Evolutionary conservation across 1,140 invertebrate species (phyloP), one percentile per base, ranked within the genome.

Genomic region (Anastrepha ludens): DNA sequence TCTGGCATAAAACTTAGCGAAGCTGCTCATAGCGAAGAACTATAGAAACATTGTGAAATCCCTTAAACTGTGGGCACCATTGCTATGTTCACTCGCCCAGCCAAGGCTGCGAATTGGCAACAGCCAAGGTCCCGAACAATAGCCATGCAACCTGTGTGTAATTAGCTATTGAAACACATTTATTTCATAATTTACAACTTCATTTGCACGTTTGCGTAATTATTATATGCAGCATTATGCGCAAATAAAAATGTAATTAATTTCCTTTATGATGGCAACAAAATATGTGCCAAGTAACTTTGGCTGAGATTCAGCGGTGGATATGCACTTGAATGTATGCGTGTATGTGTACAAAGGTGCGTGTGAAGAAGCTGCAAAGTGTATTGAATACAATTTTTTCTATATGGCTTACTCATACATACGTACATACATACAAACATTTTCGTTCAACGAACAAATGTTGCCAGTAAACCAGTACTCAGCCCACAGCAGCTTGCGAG

Each of bases 141-240:
- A 55, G 50, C 41, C 11, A 0, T 55, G 15, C 8, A 67, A 87
- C 41, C 64, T 87, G 50, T n/a, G 4, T 44, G 15, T 87, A 85
- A 87, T 85, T 81, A 87, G 67, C 44, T 11, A 64, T 81, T 64
- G 58, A 29, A 85, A 64, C 20, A 58, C 17, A 65, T 55, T 74
- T 60, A 47, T 62, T 47, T 20, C 59, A 92, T 92, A 92, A 92
- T 92, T 92, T 92, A 92, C 91, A 92, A 91, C 91, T 92, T 92
- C 91, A 92, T 92, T 92, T 92, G 91, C 91, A 91, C 91, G 91
- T 92, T 92, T 90, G 91, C 89, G 91, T 91, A 92, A 92, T 92
- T 92, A 92, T 92, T 92, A 92, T 92, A 91, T 89, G 91, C 88
- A 89, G 89, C 91, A 91, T 92, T 91, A 92, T 91, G 90, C 88